These are phyloP conservation scores for Hirtodrosophila confusa DNA, from an alignment of 2,888 invertebrate genomes.

Conservation along the genomic window DNA sequence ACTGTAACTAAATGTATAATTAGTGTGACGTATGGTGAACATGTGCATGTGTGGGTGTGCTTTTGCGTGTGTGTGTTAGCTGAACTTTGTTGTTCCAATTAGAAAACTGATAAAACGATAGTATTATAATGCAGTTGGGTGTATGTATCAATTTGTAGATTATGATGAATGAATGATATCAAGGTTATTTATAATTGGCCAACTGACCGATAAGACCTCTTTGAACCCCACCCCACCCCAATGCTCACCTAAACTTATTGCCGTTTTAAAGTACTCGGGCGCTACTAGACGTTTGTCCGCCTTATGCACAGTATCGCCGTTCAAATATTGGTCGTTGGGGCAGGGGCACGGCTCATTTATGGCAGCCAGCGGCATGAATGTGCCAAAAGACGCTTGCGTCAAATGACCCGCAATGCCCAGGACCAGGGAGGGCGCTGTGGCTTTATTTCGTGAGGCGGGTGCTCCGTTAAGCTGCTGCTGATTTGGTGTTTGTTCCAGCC, in stretches of 20 bases:
- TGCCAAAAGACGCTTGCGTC: slow-evolving; percentile 10
- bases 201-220: slow-evolving; percentile 38
- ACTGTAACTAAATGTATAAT: slow-evolving; percentile 52
- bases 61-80: background rate
- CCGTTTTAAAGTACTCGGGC: slow-evolving; percentile 95
- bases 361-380: slow-evolving; percentile 15
- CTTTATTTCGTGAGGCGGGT: slow-evolving; percentile 86
- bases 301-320: slow-evolving; percentile 33
- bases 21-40: slow-evolving; percentile 42
- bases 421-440: slow-evolving; percentile 61
- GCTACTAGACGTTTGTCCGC: slow-evolving; percentile 86
- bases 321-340: slow-evolving; percentile 39
- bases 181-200: slow-evolving; percentile 37
- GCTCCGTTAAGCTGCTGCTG: background rate
- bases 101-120: slow-evolving; percentile 26
- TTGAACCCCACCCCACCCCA: slow-evolving; percentile 15
- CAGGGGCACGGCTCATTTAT: slow-evolving; percentile 36
- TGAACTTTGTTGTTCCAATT: slow-evolving; percentile 1
- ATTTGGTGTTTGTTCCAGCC: slow-evolving; percentile 1
- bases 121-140: slow-evolving; percentile 13
- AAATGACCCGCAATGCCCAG: slow-evolving; percentile 82
- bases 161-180: slow-evolving; percentile 30
- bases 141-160: slow-evolving; percentile 16
- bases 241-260: slow-evolving; percentile 90
- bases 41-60: background rate